Percentiles rank a stretch among this genome's conserved stretches.
These are phyloP conservation scores for Nannospalax galili DNA, from an alignment of 2,113 vertebrate genomes.

Conservation along the genomic window DNA sequence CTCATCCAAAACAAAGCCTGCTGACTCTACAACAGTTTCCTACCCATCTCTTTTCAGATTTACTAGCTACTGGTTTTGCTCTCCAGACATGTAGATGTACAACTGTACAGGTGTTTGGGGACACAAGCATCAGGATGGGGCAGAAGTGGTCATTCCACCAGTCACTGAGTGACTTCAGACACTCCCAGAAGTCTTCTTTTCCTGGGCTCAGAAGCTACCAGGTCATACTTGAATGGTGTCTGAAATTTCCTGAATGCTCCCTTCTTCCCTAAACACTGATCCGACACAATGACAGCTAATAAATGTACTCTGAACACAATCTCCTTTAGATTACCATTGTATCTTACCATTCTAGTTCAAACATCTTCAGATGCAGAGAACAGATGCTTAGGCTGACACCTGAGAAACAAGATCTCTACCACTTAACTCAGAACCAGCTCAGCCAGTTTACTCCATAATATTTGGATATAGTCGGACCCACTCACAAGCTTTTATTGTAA, in stretches of 20 bases:
- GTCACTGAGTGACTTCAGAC: not conserved
- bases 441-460: not conserved
- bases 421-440: not conserved
- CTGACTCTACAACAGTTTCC: not conserved
- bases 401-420: not conserved
- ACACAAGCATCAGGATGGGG: too few species aligned
- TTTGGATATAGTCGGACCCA: not conserved
- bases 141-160: not conserved
- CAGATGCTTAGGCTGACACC: not conserved
- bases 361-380: not conserved
- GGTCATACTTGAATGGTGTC: not conserved
- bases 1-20: not conserved
- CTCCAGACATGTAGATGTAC: not conserved
- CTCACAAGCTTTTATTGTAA: not conserved
- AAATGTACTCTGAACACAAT: not conserved
- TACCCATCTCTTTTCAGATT: not conserved
- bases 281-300: not conserved
- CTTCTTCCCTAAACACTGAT: not conserved
- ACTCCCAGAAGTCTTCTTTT: not conserved
- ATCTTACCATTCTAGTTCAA: not conserved
- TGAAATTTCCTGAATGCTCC: not conserved
- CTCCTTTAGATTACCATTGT: not conserved
- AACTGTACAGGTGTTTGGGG: too few species aligned
- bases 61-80: not conserved
- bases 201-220: rapidly evolving